These are phyloP conservation scores for Hemistola chrysoprasaria DNA, from an alignment of 2,888 invertebrate species.

Conservation along the genomic window DNA sequence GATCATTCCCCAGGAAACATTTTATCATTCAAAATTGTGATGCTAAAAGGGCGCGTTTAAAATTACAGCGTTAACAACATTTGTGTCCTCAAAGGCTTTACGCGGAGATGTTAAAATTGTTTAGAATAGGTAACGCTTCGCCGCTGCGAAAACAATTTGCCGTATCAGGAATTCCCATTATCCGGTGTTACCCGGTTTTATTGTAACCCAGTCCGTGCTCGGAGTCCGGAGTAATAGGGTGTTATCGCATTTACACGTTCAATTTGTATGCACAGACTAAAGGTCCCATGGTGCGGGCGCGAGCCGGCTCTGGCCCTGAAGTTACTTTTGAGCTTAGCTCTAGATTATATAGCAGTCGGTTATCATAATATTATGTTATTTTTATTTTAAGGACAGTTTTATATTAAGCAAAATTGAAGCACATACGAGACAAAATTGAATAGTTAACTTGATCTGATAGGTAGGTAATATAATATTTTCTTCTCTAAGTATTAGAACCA, in stretches of 20 bases:
- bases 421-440: too few species aligned
- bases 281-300: slow-evolving; percentile 53
- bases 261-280: slow-evolving; percentile 75
- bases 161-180: slow-evolving; percentile 56
- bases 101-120: slow-evolving; percentile 25
- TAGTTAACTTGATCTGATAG: too few species aligned
- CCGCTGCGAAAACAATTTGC: slow-evolving; percentile 46
- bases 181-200: slow-evolving; percentile 34
- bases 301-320: slow-evolving; percentile 8
- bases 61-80: slow-evolving; percentile 29
- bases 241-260: slow-evolving; percentile 71
- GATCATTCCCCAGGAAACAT: neutral
- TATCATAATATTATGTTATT: too few species aligned
- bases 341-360: too few species aligned
- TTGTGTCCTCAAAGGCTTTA: slow-evolving; percentile 29
- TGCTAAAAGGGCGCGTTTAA: slow-evolving; percentile 21
- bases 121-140: slow-evolving; percentile 35
- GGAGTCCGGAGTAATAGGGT: slow-evolving; percentile 39
- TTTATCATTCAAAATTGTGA: slow-evolving; percentile 6
- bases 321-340: too few species aligned
- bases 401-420: too few species aligned
- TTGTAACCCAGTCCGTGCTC: slow-evolving; percentile 38
- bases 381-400: too few species aligned
- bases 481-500: too few species aligned
- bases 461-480: too few species aligned